These are phyloP conservation scores for Cantharis nigra DNA, from an alignment of 2,888 invertebrate genomes.

Conservation along the genomic window DNA sequence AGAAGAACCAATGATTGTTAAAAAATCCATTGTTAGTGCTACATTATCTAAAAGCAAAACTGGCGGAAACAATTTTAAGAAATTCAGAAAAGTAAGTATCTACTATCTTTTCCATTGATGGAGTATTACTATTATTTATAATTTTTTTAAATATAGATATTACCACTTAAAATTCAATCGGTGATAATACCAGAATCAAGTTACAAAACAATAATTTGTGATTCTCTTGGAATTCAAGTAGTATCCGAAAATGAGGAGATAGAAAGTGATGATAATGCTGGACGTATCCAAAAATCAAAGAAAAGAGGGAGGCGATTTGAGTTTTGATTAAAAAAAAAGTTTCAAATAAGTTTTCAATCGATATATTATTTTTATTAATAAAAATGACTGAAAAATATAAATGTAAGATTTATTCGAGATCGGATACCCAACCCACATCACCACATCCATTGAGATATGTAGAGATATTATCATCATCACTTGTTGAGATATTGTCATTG, in stretches of 20 bases:
- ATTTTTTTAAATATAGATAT: slow-evolving; percentile 28
- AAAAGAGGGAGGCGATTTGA: background rate
- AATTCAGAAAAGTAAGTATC: slow-evolving; percentile 3
- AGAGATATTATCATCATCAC: background rate
- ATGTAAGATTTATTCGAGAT: background rate
- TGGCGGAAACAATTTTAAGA: slow-evolving; percentile 8
- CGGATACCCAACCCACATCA: slow-evolving; percentile 9
- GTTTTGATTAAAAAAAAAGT: background rate
- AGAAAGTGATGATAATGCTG: background rate
- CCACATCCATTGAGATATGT: slow-evolving; percentile 16
- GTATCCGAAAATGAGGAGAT: background rate
- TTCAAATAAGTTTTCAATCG: background rate
- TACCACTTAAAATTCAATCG: slow-evolving; percentile 37
- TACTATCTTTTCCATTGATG: background rate
- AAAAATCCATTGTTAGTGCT: background rate
- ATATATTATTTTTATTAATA: background rate
- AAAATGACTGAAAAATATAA: background rate
- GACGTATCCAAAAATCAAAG: background rate
- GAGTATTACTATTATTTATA: background rate
- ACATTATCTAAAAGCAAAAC: background rate
- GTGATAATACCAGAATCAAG: slow-evolving; percentile 33
- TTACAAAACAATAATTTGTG: slow-evolving; percentile 10
- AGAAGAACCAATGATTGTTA: slow-evolving; percentile 23
- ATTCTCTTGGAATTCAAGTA: background rate
- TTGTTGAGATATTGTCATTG: background rate